Conservation (phyloP, 1,140 invertebrate species). For the Lithobius niger region DNA sequence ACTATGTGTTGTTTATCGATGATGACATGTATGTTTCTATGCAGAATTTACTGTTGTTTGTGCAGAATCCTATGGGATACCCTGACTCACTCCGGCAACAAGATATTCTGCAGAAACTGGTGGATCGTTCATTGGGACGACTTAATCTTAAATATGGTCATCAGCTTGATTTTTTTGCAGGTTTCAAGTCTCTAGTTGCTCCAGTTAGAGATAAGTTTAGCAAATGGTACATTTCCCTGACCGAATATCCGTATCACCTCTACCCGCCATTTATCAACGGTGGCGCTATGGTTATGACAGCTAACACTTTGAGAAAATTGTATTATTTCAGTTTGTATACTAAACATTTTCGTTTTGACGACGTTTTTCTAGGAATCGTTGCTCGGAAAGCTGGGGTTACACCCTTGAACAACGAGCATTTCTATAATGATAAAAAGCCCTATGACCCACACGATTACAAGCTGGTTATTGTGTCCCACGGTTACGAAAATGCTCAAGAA, state of each 20-base stretch:
- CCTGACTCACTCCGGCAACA: constrained; percentile 36
- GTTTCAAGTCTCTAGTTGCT: constrained; percentile 61
- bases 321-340: constrained; percentile 65
- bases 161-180: constrained; percentile 45
- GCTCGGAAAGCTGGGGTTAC: constrained; percentile 62
- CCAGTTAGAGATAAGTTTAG: constrained; percentile 58
- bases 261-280: constrained; percentile 89
- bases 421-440: constrained; percentile 63
- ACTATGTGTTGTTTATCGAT: constrained; percentile 77
- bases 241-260: constrained; percentile 70
- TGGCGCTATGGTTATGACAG: constrained; percentile 66
- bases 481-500: constrained; percentile 56
- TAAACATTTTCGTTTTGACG: constrained; percentile 74
- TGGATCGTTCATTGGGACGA: constrained; percentile 1
- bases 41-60: constrained; percentile 64
- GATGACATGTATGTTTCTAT: constrained; percentile 86
- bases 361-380: constrained; percentile 68
- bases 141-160: constrained; percentile 1
- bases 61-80: constrained; percentile 54
- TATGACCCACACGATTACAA: constrained; percentile 53
- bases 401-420: constrained; percentile 63
- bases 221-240: constrained; percentile 73
- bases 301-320: constrained; percentile 51
- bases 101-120: no score
- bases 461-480: constrained; percentile 71